Conservation (phyloP, 2,888 invertebrate genomes). For the Hemaris fuciformis region DNA sequence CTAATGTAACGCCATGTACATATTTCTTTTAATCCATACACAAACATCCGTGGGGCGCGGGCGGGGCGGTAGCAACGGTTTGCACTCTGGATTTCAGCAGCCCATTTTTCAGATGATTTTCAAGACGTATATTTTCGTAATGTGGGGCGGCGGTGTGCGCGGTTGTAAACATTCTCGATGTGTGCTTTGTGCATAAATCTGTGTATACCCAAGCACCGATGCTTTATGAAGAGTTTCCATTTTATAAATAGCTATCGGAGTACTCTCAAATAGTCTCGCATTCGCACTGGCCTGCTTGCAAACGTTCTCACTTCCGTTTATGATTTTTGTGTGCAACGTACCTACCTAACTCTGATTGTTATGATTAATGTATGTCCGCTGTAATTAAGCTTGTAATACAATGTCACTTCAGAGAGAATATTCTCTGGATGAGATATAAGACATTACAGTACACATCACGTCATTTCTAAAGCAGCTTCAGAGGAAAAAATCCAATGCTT, state of each 20-base stretch:
- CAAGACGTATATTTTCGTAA: constrained; percentile 62
- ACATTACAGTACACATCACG: too few species aligned
- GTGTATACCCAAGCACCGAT: constrained; percentile 18
- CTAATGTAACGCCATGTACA: constrained; percentile 35
- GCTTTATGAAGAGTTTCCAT: constrained; percentile 15
- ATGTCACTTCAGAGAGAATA: not conserved
- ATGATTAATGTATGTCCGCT: not conserved
- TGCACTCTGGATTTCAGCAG: constrained; percentile 63
- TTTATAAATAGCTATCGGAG: constrained; percentile 14
- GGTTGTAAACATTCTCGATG: constrained; percentile 57
- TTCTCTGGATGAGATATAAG: not conserved
- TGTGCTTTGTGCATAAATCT: constrained; percentile 50
- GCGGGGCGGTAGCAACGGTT: constrained; percentile 21
- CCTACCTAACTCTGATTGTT: not conserved
- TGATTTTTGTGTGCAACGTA: constrained; percentile 14
- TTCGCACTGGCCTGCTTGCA: constrained; percentile 1
- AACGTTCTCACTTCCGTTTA: constrained; percentile 10
- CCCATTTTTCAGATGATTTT: constrained; percentile 62
- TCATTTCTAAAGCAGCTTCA: not conserved
- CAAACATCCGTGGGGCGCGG: constrained; percentile 52
- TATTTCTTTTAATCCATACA: constrained; percentile 52
- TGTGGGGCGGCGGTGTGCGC: constrained; percentile 49
- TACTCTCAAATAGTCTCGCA: constrained; percentile 4
- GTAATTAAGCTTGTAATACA: not conserved
- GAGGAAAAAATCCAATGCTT: not conserved